Percentiles rank a stretch among this genome's conserved stretches.
Conservation (phyloP, 2,888 invertebrate genomes). For the Latrodectus elegans region DNA sequence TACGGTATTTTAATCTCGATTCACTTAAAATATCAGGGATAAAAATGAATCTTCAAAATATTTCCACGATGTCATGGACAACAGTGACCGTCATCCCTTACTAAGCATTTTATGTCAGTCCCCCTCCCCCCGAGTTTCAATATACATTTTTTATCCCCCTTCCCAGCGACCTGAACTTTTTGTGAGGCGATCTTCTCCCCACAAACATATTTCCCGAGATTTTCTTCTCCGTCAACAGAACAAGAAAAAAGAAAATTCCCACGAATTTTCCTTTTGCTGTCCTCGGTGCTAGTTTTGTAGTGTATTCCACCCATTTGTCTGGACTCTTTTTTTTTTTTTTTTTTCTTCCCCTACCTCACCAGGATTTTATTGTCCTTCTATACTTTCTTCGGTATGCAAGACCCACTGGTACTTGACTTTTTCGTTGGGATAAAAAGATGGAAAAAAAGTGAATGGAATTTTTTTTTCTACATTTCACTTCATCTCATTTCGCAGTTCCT, state of each 20-base stretch:
- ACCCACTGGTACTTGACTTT: constrained; percentile 16
- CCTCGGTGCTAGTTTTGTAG: constrained; percentile 1
- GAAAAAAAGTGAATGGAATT: background rate
- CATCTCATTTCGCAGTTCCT: background rate
- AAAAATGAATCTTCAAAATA: too few relatives aligned
- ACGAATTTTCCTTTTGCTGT: background rate
- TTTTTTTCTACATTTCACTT: background rate
- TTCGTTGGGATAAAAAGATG: background rate
- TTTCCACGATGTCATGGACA: too few relatives aligned
- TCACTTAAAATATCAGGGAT: too few relatives aligned
- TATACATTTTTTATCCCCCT: too few relatives aligned
- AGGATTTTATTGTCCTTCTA: background rate
- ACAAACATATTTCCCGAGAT: background rate
- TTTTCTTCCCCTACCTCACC: background rate
- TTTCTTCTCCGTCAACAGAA: background rate
- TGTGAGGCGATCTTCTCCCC: background rate
- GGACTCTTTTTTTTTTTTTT: background rate
- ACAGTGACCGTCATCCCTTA: too few relatives aligned
- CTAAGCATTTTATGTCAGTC: too few relatives aligned
- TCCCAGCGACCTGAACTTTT: background rate
- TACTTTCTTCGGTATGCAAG: constrained; percentile 38
- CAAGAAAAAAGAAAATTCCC: constrained; percentile 16
- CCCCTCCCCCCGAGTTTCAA: too few relatives aligned
- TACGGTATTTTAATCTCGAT: too few relatives aligned
- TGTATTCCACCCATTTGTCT: background rate